Evolutionary conservation across 2,888 invertebrate genomes (phyloP), one percentile per base, ranked within the genome.

Genomic region (Cataglyphis livida): DNA sequence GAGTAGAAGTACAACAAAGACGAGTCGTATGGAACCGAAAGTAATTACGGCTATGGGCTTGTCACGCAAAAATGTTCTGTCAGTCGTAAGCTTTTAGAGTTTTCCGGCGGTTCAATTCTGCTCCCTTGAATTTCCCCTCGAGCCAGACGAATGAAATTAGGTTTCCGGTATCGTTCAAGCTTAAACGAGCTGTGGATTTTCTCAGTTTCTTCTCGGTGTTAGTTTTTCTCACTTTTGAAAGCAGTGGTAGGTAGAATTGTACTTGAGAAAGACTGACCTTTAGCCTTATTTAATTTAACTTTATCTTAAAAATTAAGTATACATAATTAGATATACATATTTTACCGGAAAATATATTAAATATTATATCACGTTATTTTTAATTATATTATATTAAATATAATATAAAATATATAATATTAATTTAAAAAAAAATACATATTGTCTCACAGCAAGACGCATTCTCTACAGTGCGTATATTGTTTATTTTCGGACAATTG

Each of bases 141-240:
- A 59, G 51, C 32, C 48, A 41, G 71, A 65, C 83, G 83, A 83
- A 82, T 84, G 71, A 82, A 84, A 84, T 84, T 84, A 84, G 78
- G 75, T 83, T 68, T 82, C 78, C 84, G 66, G 78, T 38, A 78
- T 75, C 75, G 65, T 71, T 70, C 65, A 35, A 18, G 73, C 48
- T 83, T 48, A 78, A 68, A 64, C 41, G 62, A 64, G 62, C 62
- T 76, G 71, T 66, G 48, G 59, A 81, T 83, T 85, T 79, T 76
- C 65, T 71, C 65, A 32, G 38, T 57, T 65, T 62, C 68, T 74
- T 62, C 35, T 10, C 62, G 10, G 25, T 59, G 71, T 79, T 79
- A 44, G 44, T 44, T 76, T 32, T 64, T 41, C 76, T 32, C 62
- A 12, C 61, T 73, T 10, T 44, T n/a, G 18, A 38, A 76, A 71